Conservation (phyloP, 2,113 vertebrate genomes). For the Pomatostomus ruficeps region DNA sequence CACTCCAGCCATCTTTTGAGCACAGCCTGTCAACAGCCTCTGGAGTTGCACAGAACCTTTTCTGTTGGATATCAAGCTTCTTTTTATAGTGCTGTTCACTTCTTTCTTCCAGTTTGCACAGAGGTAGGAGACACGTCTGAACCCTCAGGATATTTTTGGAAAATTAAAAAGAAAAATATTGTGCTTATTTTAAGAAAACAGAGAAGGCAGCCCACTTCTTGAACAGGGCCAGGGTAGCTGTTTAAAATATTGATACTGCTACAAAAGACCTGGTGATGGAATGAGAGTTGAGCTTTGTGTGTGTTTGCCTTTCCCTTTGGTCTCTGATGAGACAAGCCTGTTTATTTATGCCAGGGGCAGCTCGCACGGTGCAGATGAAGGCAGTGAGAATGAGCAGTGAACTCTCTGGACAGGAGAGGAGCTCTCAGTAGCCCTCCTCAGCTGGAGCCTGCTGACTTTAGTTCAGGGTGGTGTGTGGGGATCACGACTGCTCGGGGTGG, state of each 20-base stretch:
- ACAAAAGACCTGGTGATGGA: not conserved
- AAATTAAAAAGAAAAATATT: not conserved
- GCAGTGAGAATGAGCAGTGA: not conserved
- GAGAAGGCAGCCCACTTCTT: not conserved
- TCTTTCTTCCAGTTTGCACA: not conserved
- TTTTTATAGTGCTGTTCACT: not conserved
- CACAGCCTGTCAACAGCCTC: not conserved
- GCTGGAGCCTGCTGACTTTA: not conserved
- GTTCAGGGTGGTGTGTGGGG: fast-evolving
- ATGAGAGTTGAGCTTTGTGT: not conserved
- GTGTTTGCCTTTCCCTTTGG: not conserved
- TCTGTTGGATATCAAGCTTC: not conserved
- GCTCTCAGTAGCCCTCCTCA: not conserved
- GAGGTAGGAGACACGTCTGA: not conserved
- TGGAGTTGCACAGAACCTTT: not conserved
- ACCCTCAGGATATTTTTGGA: not conserved
- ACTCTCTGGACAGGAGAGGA: not conserved
- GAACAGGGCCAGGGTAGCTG: not conserved
- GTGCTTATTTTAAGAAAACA: not conserved
- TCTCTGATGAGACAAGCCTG: not conserved
- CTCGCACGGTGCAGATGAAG: not conserved
- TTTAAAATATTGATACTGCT: slow-evolving; percentile 19
- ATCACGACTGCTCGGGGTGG: fast-evolving
- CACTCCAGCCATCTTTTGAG: not conserved
- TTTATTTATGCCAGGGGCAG: not conserved